Conservation (phyloP, 1,140 invertebrate species). For the Aleiodes sp. region DNA sequence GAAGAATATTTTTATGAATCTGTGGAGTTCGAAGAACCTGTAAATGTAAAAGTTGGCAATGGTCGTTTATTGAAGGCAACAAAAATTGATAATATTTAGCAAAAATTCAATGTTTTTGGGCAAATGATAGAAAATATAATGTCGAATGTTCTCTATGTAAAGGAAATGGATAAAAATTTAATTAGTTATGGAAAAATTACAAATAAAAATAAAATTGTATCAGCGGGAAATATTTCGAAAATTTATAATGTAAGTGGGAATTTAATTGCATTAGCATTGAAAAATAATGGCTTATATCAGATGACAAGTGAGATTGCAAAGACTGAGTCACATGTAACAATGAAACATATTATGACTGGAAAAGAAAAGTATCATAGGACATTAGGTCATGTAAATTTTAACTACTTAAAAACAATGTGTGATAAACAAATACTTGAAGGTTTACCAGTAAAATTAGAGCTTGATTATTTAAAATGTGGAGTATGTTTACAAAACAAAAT, state of each 20-base stretch:
- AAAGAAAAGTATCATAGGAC: constrained; percentile 37
- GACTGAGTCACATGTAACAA: background rate
- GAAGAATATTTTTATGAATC: constrained; percentile 31
- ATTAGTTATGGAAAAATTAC: constrained; percentile 35
- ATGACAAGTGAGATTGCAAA: constrained; percentile 26
- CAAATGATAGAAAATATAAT: constrained; percentile 26
- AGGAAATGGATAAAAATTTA: constrained; percentile 40
- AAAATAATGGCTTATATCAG: constrained; percentile 32
- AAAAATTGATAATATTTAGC: constrained; percentile 36
- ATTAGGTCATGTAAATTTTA: constrained; percentile 38
- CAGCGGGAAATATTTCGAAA: constrained; percentile 27
- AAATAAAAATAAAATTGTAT: constrained; percentile 35
- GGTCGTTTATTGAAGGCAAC: constrained; percentile 40
- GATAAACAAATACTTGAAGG: constrained; percentile 28
- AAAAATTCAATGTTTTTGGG: constrained; percentile 31
- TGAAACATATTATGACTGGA: constrained; percentile 22
- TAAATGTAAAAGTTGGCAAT: constrained; percentile 43
- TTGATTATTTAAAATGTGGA: constrained; percentile 25
- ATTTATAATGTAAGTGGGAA: constrained; percentile 26
- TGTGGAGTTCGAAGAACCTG: constrained; percentile 32
- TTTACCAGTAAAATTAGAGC: constrained; percentile 28
- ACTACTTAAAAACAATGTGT: constrained; percentile 33
- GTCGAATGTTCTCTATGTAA: constrained; percentile 33
- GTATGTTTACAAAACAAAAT: constrained; percentile 36
- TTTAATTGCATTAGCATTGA: constrained; percentile 29